Conservation (phyloP, 2,888 invertebrate genomes). For the Coenonympha glycerion region DNA sequence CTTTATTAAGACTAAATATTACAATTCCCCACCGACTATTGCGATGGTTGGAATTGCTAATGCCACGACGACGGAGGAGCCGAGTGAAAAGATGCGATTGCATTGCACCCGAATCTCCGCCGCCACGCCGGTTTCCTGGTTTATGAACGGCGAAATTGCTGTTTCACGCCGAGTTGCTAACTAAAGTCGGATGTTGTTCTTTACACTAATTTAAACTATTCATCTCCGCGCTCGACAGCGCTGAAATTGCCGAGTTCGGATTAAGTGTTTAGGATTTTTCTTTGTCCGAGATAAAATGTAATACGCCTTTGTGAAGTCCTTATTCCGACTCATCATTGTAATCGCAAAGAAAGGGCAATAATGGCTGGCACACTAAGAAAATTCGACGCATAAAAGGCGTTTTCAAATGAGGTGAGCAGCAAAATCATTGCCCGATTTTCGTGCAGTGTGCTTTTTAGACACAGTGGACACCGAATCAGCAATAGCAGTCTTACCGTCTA, state of each 20-base stretch:
- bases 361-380: too few species aligned
- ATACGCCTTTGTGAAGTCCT: constrained; percentile 13
- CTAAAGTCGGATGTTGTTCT: constrained; percentile 50
- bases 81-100: constrained; percentile 67
- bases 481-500: too few species aligned
- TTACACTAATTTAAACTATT: constrained; percentile 51
- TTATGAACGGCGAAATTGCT: constrained; percentile 66
- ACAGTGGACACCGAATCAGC: too few species aligned
- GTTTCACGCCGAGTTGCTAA: constrained; percentile 51
- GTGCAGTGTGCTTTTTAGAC: too few species aligned
- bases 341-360: constrained; percentile 39
- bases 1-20: constrained; percentile 73
- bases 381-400: too few species aligned
- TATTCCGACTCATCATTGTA: constrained; percentile 35
- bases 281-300: constrained; percentile 21
- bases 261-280: constrained; percentile 27
- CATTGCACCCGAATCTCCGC: constrained; percentile 45
- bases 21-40: constrained; percentile 67
- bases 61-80: constrained; percentile 51
- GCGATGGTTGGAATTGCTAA: constrained; percentile 66
- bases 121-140: constrained; percentile 49
- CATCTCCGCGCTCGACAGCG: constrained; percentile 34
- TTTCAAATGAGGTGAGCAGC: too few species aligned
- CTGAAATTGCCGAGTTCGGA: constrained; percentile 27
- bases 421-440: too few species aligned